Percentiles rank a stretch among this genome's conserved stretches.
These are phyloP conservation scores for Chrysochloris asiatica DNA, from an alignment of 2,113 vertebrate genomes.

Conservation along the genomic window DNA sequence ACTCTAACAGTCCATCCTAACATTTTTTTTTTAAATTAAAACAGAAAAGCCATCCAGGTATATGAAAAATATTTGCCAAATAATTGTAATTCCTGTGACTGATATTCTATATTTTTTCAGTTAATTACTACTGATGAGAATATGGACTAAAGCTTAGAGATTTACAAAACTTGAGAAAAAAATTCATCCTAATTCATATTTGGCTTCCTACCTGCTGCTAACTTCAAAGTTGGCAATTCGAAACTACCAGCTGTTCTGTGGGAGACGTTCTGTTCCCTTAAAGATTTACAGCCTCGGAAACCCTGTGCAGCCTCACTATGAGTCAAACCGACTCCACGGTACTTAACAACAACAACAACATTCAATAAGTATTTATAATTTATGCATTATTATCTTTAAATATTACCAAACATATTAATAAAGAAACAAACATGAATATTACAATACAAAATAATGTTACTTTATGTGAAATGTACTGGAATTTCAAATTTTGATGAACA, in stretches of 20 bases:
- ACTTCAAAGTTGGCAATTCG: too few relatives aligned
- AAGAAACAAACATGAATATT: background rate
- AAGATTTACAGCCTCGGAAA: too few relatives aligned
- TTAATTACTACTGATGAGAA: background rate
- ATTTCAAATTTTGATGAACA: slow-evolving; percentile 8
- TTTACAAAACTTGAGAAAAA: background rate
- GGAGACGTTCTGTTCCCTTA: too few relatives aligned
- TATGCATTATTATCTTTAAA: background rate
- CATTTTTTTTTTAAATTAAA: background rate
- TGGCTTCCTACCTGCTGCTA: background rate
- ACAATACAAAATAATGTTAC: background rate
- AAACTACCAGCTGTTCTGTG: too few relatives aligned
- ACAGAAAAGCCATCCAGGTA: background rate
- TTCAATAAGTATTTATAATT: background rate
- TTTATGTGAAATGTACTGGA: background rate
- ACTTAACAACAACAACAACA: too few relatives aligned
- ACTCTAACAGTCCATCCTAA: background rate
- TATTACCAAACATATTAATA: slow-evolving; percentile 17
- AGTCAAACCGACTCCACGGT: too few relatives aligned
- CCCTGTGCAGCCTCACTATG: too few relatives aligned
- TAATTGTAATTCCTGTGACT: background rate
- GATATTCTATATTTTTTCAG: background rate
- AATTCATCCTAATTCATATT: background rate
- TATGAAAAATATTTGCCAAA: background rate
- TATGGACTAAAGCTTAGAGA: background rate